A percentile compares a stretch with the other conserved stretches of the same genome.
These are phyloP conservation scores for Puntigrus tetrazona DNA, from an alignment of 2,113 vertebrate species.

Conservation along the genomic window DNA sequence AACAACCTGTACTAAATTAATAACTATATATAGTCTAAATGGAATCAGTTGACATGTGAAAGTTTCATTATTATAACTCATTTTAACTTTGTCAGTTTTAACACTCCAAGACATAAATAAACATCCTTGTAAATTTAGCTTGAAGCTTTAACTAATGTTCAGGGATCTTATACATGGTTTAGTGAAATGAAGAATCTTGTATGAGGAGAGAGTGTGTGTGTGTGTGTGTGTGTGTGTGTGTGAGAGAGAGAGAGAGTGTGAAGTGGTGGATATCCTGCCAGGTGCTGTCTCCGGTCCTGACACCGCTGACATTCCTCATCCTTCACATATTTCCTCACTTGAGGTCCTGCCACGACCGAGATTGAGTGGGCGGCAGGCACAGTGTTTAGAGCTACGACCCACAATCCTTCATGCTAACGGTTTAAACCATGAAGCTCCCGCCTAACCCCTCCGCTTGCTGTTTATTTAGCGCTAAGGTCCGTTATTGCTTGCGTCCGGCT, in stretches of 20 bases:
- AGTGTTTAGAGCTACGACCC: neutral
- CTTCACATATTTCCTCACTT: conserved; percentile 37
- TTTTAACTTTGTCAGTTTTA: too few relatives aligned
- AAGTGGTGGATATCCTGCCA: conserved; percentile 28
- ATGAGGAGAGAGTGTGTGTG: neutral
- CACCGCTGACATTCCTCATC: conserved; percentile 14
- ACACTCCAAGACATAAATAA: neutral
- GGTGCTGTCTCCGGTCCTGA: conserved; percentile 32
- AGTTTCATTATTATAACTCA: too few relatives aligned
- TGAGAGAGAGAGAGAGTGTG: too few relatives aligned
- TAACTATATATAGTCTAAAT: too few relatives aligned
- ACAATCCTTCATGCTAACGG: neutral
- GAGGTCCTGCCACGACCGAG: neutral
- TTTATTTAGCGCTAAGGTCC: neutral
- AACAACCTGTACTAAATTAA: too few relatives aligned
- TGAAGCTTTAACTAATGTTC: neutral
- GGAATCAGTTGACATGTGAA: too few relatives aligned
- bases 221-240: neutral
- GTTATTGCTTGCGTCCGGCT: neutral
- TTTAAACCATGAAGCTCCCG: neutral
- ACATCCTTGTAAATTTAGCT: neutral
- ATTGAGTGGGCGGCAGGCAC: conserved; percentile 19
- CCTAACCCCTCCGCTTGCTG: neutral
- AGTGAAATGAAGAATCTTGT: neutral
- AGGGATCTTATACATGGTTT: neutral